Base-by-base conservation (phyloP, 30 jellyfish, hydroid and myxozoan genomes). In the Aurelia sp. region DNA sequence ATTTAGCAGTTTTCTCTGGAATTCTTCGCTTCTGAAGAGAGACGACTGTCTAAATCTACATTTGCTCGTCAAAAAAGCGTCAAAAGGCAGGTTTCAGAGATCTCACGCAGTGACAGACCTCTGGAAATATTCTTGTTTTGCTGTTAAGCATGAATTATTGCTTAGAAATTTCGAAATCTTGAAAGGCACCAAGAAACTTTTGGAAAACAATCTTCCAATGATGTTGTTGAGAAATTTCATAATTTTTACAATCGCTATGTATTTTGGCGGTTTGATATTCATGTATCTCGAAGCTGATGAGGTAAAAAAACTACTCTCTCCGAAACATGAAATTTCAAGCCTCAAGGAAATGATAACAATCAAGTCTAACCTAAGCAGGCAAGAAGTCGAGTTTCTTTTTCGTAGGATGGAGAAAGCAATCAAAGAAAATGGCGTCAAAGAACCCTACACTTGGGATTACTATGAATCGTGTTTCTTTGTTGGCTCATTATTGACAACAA, bases 401-500 rank as follows among this genome's bases (percentile, higher is more conserved):
- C 22, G 20, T n/a, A 62, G 65, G 4, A 51, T 85, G 63, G 88
- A 73, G 55, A 66, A 73, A 30, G 82, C 94, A n/a, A 74, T 73
- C 19, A 55, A 61, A 30, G 67, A 73, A 53, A 85, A 85, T 63
- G 94, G 88, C n/a, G 84, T 63, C 20, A 76, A 76, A 52, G 88
- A 76, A 40, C 88, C 94, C 4, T 85, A 85, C 55, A 38, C 19
- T 3, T 85, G 94, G 94, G 75, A 85, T 57, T 85, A 85, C 61
- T 85, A 85, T 19, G 94, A 85, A 55, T 85, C 94, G 1, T 85
- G 94, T 76, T 85, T 85, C 68, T 85, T 85, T 51, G 94, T 76
- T 22, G 94, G 94, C 16, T 85, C 94, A 31, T 16, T 85, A 16
- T n/a, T 85, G 44, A 85, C 94, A 47, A 85, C 94, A 0, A 85